These are phyloP conservation scores for Linnaemya tessellans DNA, from an alignment of 2,888 invertebrate genomes.

Conservation along the genomic window DNA sequence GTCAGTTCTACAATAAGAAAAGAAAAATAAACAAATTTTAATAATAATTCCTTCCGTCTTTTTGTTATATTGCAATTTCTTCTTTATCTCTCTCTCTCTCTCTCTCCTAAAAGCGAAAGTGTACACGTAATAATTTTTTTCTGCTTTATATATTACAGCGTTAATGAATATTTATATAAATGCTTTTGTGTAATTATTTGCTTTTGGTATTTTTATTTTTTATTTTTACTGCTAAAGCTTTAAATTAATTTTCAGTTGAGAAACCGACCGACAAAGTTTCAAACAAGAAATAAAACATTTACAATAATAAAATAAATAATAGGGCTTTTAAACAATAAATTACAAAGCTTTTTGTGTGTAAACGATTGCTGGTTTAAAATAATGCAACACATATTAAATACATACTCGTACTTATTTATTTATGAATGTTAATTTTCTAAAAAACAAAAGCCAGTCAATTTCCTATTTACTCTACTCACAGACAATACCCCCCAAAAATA, in stretches of 20 bases:
- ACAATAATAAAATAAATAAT: conserved; percentile 5
- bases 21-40: background rate
- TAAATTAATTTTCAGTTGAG: conserved; percentile 55
- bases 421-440: conserved; percentile 13
- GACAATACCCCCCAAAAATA: conserved; percentile 14
- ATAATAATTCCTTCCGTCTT: background rate
- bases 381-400: background rate
- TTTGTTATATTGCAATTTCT: background rate
- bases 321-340: conserved; percentile 26
- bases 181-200: conserved; percentile 27
- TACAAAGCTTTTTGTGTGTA: background rate
- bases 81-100: conserved; percentile 30
- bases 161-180: conserved; percentile 30
- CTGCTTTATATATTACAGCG: conserved; percentile 27
- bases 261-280: conserved; percentile 46
- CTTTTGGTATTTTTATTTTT: background rate
- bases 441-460: conserved; percentile 25
- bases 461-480: conserved; percentile 33
- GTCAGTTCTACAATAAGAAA: conserved; percentile 78
- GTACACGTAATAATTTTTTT: conserved; percentile 30
- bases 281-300: conserved; percentile 49
- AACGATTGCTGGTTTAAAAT: background rate
- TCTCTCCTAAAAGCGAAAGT: conserved; percentile 49
- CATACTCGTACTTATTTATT: too few relatives aligned
- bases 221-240: conserved; percentile 32